Evolutionary conservation across 2,888 invertebrate species (phyloP).

Genomic region (Arctia plantaginis): DNA sequence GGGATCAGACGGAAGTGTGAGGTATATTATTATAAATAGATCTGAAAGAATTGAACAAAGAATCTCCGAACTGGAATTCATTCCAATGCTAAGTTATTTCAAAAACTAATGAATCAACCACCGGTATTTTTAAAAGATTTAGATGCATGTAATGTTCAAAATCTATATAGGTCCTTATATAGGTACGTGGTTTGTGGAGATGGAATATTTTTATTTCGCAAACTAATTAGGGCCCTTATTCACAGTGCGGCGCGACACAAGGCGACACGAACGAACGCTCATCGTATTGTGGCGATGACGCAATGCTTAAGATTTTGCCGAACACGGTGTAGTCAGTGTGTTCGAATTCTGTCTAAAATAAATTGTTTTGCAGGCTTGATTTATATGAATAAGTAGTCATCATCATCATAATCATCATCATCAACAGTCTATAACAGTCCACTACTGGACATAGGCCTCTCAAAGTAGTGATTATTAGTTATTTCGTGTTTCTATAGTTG

Average conservation of each 20-base stretch:
- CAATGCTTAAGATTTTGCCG: neutral
- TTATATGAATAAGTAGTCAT: too few relatives aligned
- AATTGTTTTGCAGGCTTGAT: neutral
- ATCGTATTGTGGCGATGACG: neutral
- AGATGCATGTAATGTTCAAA: neutral
- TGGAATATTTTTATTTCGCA: neutral
- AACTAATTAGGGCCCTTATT: neutral
- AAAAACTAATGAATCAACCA: neutral
- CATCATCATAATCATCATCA: too few relatives aligned
- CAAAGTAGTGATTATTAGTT: too few relatives aligned
- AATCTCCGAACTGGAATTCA: neutral
- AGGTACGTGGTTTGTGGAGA: neutral
- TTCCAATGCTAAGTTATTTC: neutral
- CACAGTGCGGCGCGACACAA: constrained; percentile 2
- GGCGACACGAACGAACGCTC: neutral
- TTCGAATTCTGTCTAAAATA: neutral
- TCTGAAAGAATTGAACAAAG: neutral
- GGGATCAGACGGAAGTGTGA: too few relatives aligned
- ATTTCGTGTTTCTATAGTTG: too few relatives aligned
- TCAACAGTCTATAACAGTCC: too few relatives aligned
- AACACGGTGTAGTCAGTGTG: neutral
- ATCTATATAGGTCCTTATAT: neutral
- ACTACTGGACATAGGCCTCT: too few relatives aligned
- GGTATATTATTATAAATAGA: too few relatives aligned
- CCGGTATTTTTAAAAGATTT: neutral